Conservation (phyloP, 2,888 invertebrate species). For the Drosophila longiperda region DNA sequence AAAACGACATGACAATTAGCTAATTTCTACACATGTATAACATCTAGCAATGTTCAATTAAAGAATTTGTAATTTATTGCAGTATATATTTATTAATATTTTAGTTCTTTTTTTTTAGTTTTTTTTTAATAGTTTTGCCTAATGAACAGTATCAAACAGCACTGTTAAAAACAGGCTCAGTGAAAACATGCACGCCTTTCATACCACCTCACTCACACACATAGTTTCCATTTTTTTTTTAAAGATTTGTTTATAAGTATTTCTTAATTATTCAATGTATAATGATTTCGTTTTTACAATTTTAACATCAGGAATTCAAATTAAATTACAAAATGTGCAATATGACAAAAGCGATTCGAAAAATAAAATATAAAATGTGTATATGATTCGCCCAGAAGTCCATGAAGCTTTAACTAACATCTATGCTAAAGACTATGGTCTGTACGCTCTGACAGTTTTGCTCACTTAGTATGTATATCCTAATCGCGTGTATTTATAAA, state of each 20-base stretch:
- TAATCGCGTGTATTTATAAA: slow-evolving; percentile 33
- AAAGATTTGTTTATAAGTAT: slow-evolving; percentile 27
- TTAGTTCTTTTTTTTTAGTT: slow-evolving; percentile 1
- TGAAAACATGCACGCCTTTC: slow-evolving; percentile 37
- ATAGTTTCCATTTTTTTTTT: slow-evolving; percentile 17
- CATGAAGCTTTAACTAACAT: slow-evolving; percentile 63
- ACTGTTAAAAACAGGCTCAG: slow-evolving; percentile 26
- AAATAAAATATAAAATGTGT: slow-evolving; percentile 27
- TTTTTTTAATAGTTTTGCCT: slow-evolving; percentile 42
- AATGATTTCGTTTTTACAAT: slow-evolving; percentile 61
- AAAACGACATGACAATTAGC: slow-evolving; percentile 62
- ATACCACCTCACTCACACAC: slow-evolving; percentile 42
- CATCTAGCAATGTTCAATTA: slow-evolving; percentile 44
- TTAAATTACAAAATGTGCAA: slow-evolving; percentile 62
- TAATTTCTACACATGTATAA: slow-evolving; percentile 57
- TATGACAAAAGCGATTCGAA: slow-evolving; percentile 42
- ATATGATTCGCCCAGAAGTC: slow-evolving; percentile 43
- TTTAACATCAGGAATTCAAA: slow-evolving; percentile 60
- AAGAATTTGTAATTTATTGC: slow-evolving; percentile 54
- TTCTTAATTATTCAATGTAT: slow-evolving; percentile 42
- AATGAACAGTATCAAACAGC: slow-evolving; percentile 43
- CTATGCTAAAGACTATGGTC: slow-evolving; percentile 63
- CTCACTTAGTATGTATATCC: slow-evolving; percentile 27
- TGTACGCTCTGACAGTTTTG: slow-evolving; percentile 47
- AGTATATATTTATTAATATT: slow-evolving; percentile 37